Conservation (phyloP, 2,797 vertebrate genomes). For the Falco berigora region DNA sequence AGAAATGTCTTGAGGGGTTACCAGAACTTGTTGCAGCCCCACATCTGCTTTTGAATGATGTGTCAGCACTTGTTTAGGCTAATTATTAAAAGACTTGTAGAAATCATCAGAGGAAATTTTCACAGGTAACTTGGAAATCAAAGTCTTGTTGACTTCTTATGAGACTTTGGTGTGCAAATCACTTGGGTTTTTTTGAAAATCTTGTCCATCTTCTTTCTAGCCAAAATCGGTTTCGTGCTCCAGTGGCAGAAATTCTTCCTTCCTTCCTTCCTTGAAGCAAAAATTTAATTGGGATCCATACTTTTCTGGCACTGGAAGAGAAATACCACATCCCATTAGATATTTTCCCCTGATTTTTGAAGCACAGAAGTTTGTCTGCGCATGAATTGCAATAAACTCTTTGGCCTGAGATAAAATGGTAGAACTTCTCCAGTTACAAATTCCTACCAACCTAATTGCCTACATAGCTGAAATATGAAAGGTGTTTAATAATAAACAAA, state of each 20-base stretch:
- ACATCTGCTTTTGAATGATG: constrained; percentile 24
- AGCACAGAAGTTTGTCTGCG: background rate
- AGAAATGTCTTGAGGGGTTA: constrained; percentile 45
- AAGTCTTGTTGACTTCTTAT: constrained; percentile 10
- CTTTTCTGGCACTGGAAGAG: background rate
- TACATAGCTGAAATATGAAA: background rate
- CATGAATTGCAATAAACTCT: background rate
- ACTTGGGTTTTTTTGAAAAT: background rate
- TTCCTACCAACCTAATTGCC: constrained; percentile 3
- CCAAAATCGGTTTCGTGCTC: constrained; percentile 9
- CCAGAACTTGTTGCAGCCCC: constrained; percentile 34
- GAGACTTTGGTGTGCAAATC: constrained; percentile 46
- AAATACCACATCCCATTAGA: background rate
- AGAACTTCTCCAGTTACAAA: background rate
- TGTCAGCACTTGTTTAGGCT: constrained; percentile 36
- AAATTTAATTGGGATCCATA: constrained; percentile 8
- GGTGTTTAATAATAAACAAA: constrained; percentile 1
- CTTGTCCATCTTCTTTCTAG: constrained; percentile 27
- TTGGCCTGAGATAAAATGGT: constrained; percentile 31
- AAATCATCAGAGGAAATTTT: constrained; percentile 24
- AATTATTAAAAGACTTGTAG: constrained; percentile 15
- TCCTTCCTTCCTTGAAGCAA: background rate
- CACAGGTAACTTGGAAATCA: constrained; percentile 19
- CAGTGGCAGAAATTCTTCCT: constrained; percentile 6
- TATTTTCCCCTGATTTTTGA: constrained; percentile 3